Evolutionary conservation across 2,888 invertebrate species (phyloP).

Genomic region (Trichopoda pennipes): DNA sequence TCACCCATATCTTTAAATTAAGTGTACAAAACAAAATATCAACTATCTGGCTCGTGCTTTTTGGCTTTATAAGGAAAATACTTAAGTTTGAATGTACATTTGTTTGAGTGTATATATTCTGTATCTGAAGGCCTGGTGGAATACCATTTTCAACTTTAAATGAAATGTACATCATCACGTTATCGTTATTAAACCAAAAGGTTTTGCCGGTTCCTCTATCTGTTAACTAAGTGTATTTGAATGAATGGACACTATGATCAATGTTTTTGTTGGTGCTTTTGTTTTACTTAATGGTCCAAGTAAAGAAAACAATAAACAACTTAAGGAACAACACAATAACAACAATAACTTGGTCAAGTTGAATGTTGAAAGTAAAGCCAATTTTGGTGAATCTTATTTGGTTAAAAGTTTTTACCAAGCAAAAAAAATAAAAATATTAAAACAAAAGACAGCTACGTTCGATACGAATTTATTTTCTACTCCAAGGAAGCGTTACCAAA

Average conservation of each 20-base stretch:
- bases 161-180: slow-evolving; percentile 64
- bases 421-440: not conserved
- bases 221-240: slow-evolving; percentile 32
- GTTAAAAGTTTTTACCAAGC: not conserved
- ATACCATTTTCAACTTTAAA: slow-evolving; percentile 37
- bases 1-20: slow-evolving; percentile 23
- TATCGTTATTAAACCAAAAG: slow-evolving; percentile 61
- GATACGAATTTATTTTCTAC: not conserved
- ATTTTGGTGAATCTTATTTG: slow-evolving; percentile 59
- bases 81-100: not conserved
- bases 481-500: not conserved
- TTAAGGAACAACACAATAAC: slow-evolving; percentile 21
- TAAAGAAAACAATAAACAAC: slow-evolving; percentile 33
- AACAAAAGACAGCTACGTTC: not conserved
- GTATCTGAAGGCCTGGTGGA: not conserved
- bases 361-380: slow-evolving; percentile 48
- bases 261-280: slow-evolving; percentile 15
- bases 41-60: slow-evolving; percentile 66
- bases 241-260: slow-evolving; percentile 43
- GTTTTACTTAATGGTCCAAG: slow-evolving; percentile 50
- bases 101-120: not conserved
- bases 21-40: slow-evolving; percentile 13
- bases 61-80: too few relatives aligned
- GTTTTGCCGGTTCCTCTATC: slow-evolving; percentile 31
- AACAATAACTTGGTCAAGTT: slow-evolving; percentile 45